Conservation (phyloP, 2,797 vertebrate species). For the Ctenopoma multispine region DNA sequence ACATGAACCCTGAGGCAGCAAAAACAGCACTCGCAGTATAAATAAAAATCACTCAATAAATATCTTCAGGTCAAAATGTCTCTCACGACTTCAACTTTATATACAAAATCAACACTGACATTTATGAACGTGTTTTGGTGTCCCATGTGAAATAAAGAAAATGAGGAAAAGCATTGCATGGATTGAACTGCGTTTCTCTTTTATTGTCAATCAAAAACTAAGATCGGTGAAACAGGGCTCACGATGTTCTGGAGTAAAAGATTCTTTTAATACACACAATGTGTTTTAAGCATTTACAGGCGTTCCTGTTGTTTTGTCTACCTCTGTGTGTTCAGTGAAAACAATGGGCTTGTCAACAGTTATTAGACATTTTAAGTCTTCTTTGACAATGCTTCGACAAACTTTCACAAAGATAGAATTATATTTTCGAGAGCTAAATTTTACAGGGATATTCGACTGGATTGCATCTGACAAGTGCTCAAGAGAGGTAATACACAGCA, state of each 20-base stretch:
- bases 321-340: neutral
- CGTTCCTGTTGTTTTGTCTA: neutral
- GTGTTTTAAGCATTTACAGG: too few relatives aligned
- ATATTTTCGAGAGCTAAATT: neutral
- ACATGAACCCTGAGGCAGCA: constrained; percentile 25
- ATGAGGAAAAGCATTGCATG: neutral
- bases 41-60: constrained; percentile 23
- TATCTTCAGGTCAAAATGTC: constrained; percentile 28
- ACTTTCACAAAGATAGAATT: neutral
- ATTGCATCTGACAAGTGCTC: constrained; percentile 13
- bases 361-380: neutral
- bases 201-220: neutral
- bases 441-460: neutral
- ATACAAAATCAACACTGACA: constrained; percentile 8
- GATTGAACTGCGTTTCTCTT: neutral
- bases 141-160: neutral
- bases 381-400: neutral
- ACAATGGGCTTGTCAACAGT: neutral
- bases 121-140: neutral
- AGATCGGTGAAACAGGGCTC: neutral
- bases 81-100: constrained; percentile 20
- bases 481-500: constrained; percentile 18
- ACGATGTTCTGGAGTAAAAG: neutral
- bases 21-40: constrained; percentile 2
- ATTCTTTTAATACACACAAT: neutral